Evolutionary conservation across 2,797 vertebrate species (phyloP).

Genomic region (Antennarius maculatus): DNA sequence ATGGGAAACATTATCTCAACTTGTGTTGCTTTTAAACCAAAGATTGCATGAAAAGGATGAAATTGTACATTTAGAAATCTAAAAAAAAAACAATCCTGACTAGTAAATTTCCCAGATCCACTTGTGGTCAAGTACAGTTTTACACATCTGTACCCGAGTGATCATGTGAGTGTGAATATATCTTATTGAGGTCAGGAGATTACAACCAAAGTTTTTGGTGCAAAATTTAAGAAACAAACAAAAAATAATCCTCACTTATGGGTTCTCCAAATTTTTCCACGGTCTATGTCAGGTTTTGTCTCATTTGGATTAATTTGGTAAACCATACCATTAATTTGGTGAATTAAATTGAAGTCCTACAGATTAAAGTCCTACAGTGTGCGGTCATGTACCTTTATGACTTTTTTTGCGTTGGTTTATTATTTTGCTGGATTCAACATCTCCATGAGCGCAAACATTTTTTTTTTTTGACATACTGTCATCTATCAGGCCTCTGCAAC

Average conservation of each 20-base stretch:
- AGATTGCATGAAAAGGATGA: slow-evolving; percentile 43
- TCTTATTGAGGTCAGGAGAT: slow-evolving; percentile 19
- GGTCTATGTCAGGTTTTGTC: not conserved
- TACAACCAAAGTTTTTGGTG: not conserved
- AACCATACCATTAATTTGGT: slow-evolving; percentile 41
- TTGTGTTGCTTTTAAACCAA: slow-evolving; percentile 66
- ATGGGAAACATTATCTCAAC: slow-evolving; percentile 55
- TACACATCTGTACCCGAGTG: slow-evolving; percentile 1
- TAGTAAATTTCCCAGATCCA: slow-evolving; percentile 26
- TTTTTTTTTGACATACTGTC: not conserved
- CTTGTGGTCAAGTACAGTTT: slow-evolving; percentile 1
- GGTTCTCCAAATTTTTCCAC: not conserved
- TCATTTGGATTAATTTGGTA: slow-evolving; percentile 11
- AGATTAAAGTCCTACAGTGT: slow-evolving; percentile 33
- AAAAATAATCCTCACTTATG: not conserved
- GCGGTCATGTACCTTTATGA: slow-evolving; percentile 18
- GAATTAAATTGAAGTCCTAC: slow-evolving; percentile 40
- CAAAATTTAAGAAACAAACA: not conserved
- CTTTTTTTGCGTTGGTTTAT: slow-evolving; percentile 9
- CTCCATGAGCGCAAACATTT: slow-evolving; percentile 5
- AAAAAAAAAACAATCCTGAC: slow-evolving; percentile 17
- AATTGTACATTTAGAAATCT: slow-evolving; percentile 40
- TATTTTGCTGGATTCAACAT: not conserved
- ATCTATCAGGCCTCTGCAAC: not conserved
- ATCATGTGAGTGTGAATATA: slow-evolving; percentile 27